Percentiles rank a stretch among this genome's conserved stretches.
Conservation (phyloP, 2,888 invertebrate genomes). For the Linyphia triangularis region DNA sequence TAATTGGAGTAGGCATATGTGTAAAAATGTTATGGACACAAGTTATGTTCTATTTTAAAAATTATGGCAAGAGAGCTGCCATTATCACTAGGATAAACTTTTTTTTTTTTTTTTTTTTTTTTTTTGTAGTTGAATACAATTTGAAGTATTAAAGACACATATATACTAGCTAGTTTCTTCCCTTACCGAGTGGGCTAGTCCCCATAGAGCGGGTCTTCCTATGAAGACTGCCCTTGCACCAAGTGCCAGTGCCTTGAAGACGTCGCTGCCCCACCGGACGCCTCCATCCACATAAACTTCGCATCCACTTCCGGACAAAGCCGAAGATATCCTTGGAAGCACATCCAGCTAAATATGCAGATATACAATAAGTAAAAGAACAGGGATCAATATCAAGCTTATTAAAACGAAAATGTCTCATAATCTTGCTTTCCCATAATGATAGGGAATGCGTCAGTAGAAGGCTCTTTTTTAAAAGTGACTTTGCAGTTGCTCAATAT, state of each 20-base stretch:
- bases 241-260: not conserved
- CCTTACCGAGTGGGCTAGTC: not conserved
- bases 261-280: conserved; percentile 7
- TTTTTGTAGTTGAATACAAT: no score
- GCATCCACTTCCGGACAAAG: conserved; percentile 85
- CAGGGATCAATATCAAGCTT: no score
- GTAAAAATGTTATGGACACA: not conserved
- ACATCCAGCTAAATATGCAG: no score
- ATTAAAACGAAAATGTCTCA: no score
- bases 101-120: no score
- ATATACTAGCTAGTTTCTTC: not conserved
- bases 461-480: no score
- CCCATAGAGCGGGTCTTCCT: not conserved
- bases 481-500: no score
- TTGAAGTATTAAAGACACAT: not conserved
- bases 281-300: conserved; percentile 19
- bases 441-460: no score
- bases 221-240: not conserved
- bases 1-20: not conserved
- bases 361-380: no score
- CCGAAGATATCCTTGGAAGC: conserved; percentile 87
- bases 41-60: not conserved
- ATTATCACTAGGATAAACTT: no score
- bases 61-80: no score
- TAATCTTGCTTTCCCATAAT: no score